These are phyloP conservation scores for Ifrita kowaldi DNA, from an alignment of 2,113 vertebrate genomes.

Conservation along the genomic window DNA sequence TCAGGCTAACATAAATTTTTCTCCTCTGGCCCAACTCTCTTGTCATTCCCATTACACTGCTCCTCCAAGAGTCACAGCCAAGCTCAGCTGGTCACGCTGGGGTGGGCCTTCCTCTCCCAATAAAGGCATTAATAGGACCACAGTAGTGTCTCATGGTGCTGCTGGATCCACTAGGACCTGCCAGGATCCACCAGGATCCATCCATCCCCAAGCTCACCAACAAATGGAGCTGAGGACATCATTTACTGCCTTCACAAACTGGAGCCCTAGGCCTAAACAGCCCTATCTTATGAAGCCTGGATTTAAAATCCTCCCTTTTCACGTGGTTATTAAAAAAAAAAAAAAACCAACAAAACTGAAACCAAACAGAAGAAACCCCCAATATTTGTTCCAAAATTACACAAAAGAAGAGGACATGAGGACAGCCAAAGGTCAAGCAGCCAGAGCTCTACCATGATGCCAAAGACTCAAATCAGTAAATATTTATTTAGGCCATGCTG, in stretches of 20 bases:
- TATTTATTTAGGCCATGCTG: neutral
- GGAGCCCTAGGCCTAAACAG: neutral
- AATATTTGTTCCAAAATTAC: neutral
- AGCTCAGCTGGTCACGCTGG: neutral
- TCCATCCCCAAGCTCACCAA: neutral
- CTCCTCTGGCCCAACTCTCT: neutral
- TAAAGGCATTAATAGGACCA: neutral
- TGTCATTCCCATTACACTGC: neutral
- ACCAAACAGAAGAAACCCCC: neutral
- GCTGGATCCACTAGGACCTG: neutral
- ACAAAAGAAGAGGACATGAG: neutral
- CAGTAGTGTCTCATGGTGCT: neutral
- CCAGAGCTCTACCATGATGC: neutral
- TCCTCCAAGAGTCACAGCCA: constrained; percentile 1
- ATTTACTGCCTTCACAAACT: neutral
- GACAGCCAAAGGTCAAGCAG: neutral
- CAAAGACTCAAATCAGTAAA: neutral
- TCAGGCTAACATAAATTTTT: neutral
- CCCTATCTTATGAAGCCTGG: neutral
- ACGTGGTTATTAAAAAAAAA: neutral
- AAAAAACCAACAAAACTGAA: neutral
- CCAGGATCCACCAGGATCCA: neutral
- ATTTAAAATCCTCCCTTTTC: neutral
- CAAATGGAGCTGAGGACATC: neutral
- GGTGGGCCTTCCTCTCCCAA: neutral